These are phyloP conservation scores for Scrobipalpa atriplicella DNA, from an alignment of 2,888 invertebrate species.

Conservation along the genomic window DNA sequence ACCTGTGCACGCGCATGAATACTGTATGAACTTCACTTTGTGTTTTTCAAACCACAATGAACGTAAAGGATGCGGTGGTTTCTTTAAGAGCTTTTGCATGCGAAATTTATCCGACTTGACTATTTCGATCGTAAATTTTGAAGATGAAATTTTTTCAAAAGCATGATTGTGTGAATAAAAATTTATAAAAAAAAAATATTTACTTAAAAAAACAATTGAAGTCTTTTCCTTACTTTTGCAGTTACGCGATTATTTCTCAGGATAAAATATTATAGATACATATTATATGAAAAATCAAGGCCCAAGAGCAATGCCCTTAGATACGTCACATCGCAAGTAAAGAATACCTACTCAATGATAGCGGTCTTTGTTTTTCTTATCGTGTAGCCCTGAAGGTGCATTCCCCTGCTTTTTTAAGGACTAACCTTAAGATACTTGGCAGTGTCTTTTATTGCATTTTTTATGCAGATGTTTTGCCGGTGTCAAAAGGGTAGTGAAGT, in stretches of 20 bases:
- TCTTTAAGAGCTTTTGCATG: not conserved
- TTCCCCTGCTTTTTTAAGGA: conserved; percentile 66
- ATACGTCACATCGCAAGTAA: conserved; percentile 31
- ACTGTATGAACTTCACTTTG: conserved; percentile 62
- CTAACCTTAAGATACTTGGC: conserved; percentile 38
- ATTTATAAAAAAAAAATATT: conserved; percentile 23
- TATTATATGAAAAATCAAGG: conserved; percentile 48
- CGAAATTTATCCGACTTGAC: not conserved
- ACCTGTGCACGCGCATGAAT: conserved; percentile 74
- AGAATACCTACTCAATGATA: conserved; percentile 54
- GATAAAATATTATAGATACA: not conserved
- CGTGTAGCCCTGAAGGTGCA: conserved; percentile 70
- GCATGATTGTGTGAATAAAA: conserved; percentile 19
- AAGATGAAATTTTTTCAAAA: not conserved
- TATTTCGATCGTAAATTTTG: not conserved
- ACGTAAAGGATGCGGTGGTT: conserved; percentile 16
- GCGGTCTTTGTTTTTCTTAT: conserved; percentile 61
- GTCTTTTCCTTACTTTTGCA: not conserved
- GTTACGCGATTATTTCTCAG: not conserved
- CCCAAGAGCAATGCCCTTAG: conserved; percentile 39
- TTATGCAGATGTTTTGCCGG: conserved; percentile 28
- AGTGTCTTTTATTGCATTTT: conserved; percentile 42
- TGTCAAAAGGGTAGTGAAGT: not conserved
- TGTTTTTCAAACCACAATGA: conserved; percentile 27
- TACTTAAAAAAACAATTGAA: not conserved